Conservation (phyloP, 2,797 vertebrate genomes). For the Coccyzus lansbergi region DNA sequence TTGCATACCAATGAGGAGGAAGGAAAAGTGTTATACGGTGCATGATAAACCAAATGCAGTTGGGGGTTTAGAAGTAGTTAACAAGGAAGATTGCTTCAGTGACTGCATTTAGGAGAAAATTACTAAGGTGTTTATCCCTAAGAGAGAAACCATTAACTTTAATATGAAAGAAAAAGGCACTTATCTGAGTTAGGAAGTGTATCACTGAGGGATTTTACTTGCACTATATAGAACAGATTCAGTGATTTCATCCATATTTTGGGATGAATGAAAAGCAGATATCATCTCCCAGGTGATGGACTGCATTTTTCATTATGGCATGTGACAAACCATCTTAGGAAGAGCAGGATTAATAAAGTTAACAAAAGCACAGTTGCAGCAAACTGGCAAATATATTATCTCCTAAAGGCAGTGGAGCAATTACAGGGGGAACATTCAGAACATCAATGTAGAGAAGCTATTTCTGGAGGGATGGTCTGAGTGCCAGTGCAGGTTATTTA, state of each 20-base stretch:
- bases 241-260: not conserved
- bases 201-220: not conserved
- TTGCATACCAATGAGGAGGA: slow-evolving; percentile 27
- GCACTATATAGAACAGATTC: not conserved
- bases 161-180: slow-evolving; percentile 41
- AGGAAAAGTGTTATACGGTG: not conserved
- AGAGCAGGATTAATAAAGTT: slow-evolving; percentile 22
- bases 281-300: not conserved
- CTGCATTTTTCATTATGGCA: not conserved
- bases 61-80: slow-evolving; percentile 34
- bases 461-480: not conserved
- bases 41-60: slow-evolving; percentile 7
- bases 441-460: not conserved
- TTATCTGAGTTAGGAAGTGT: not conserved
- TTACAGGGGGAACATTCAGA: not conserved
- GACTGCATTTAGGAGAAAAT: slow-evolving; percentile 55
- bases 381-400: not conserved
- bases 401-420: not conserved
- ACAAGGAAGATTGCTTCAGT: slow-evolving; percentile 43
- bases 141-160: slow-evolving; percentile 25
- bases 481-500: not conserved
- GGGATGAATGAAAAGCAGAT: not conserved
- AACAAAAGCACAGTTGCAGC: not conserved
- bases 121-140: slow-evolving; percentile 41
- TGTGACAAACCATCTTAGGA: not conserved